Conservation (phyloP, 2,797 vertebrate genomes). For the Centroberyx gerrardi region DNA sequence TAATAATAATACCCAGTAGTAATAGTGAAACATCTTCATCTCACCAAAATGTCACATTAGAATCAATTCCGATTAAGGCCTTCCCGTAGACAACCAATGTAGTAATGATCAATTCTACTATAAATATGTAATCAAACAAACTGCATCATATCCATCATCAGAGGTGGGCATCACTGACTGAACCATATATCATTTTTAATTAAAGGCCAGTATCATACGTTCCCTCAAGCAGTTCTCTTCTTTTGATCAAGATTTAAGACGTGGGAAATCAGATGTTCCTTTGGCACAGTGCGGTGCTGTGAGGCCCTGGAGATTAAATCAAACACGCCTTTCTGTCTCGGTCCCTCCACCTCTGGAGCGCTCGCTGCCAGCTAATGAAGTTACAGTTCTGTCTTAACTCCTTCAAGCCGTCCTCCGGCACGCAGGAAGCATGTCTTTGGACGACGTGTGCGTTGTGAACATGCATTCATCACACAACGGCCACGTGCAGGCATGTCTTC, state of each 20-base stretch:
- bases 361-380: constrained; percentile 33
- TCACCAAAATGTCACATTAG: too few species aligned
- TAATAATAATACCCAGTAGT: neutral
- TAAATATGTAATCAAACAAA: neutral
- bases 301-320: constrained; percentile 38
- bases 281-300: neutral
- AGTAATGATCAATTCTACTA: neutral
- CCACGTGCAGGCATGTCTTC: neutral
- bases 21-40: too few species aligned
- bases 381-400: constrained; percentile 25
- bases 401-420: constrained; percentile 17
- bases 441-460: constrained; percentile 1
- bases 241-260: constrained; percentile 25
- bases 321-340: constrained; percentile 14
- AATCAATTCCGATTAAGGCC: neutral
- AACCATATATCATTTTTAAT: constrained; percentile 3
- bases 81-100: neutral
- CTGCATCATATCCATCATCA: neutral
- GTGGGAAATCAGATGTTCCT: constrained; percentile 26
- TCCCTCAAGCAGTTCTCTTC: neutral
- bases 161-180: neutral
- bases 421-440: neutral
- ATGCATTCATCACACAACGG: constrained; percentile 22
- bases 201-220: neutral
- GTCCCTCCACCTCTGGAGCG: constrained; percentile 4